phyloP scores from a whole-genome alignment of 1,140 invertebrate genomes.

The Schlechtendalia chinensis region DNA sequence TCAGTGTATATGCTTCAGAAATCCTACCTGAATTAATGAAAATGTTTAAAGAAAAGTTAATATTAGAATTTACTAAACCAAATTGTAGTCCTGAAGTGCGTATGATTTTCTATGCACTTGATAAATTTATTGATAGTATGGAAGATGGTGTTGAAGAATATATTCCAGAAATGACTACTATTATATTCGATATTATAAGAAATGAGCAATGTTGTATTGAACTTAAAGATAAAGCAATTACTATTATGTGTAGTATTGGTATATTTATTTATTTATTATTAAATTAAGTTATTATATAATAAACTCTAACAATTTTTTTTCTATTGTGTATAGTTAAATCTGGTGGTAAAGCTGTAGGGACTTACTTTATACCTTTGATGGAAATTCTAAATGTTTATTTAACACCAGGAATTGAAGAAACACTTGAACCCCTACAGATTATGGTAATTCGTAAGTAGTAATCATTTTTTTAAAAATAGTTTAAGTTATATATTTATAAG shows the following conservation, averaged over 20 bases:
- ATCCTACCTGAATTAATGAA: conserved; percentile 74
- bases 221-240: conserved; percentile 46
- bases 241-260: conserved; percentile 46
- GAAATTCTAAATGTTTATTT: conserved; percentile 34
- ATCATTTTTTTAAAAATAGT: background rate
- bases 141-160: conserved; percentile 34
- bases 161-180: conserved; percentile 24
- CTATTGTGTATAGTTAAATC: conserved; percentile 27
- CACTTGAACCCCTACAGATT: conserved; percentile 20
- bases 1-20: conserved; percentile 70
- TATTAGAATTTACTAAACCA: conserved; percentile 24
- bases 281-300: background rate
- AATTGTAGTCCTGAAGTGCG: conserved; percentile 45
- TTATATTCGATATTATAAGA: conserved; percentile 40
- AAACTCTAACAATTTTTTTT: background rate
- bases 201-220: conserved; percentile 46
- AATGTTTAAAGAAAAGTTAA: conserved; percentile 61
- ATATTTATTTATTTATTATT: background rate
- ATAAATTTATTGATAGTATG: conserved; percentile 46
- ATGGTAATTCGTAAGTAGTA: conserved; percentile 35
- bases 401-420: conserved; percentile 23
- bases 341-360: conserved; percentile 23
- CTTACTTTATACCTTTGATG: conserved; percentile 39
- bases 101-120: conserved; percentile 45
- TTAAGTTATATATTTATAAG: background rate